These are phyloP conservation scores for Sebastes hubbsi DNA, from an alignment of 2,797 vertebrate species.

Conservation along the genomic window DNA sequence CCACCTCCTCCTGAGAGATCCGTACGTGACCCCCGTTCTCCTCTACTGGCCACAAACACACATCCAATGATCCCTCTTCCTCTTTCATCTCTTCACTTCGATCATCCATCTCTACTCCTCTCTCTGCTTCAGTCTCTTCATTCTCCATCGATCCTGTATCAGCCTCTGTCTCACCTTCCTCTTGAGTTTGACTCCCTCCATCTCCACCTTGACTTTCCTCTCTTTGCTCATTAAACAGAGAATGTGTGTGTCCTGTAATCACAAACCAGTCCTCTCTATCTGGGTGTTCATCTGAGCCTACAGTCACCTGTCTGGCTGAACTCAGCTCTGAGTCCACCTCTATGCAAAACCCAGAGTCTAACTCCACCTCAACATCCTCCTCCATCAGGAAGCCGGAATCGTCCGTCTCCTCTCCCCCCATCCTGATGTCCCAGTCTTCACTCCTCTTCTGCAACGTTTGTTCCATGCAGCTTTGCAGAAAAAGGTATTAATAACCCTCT, in stretches of 20 bases:
- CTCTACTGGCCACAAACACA: constrained; percentile 60
- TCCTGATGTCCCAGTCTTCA: constrained; percentile 28
- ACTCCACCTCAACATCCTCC: constrained; percentile 46
- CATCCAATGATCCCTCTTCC: constrained; percentile 26
- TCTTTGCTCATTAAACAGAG: neutral
- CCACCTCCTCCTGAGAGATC: constrained; percentile 81
- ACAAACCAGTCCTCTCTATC: constrained; percentile 24
- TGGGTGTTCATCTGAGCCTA: neutral
- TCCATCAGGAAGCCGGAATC: constrained; percentile 35
- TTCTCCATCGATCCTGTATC: neutral
- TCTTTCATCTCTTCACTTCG: neutral
- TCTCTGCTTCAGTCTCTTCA: neutral
- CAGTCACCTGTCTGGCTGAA: neutral
- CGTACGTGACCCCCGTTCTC: constrained; percentile 62
- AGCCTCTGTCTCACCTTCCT: constrained; percentile 7
- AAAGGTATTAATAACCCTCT: constrained; percentile 14
- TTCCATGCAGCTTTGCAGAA: constrained; percentile 45
- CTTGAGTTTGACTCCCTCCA: neutral
- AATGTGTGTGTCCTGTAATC: neutral
- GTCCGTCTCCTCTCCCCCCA: constrained; percentile 55
- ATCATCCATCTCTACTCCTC: neutral
- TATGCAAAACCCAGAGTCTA: constrained; percentile 46
- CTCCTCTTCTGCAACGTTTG: constrained; percentile 15
- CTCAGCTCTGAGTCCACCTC: constrained; percentile 25
- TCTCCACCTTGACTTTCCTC: neutral